Conservation (phyloP, 2,113 vertebrate species). For the Neodontobutis hainanensis region DNA sequence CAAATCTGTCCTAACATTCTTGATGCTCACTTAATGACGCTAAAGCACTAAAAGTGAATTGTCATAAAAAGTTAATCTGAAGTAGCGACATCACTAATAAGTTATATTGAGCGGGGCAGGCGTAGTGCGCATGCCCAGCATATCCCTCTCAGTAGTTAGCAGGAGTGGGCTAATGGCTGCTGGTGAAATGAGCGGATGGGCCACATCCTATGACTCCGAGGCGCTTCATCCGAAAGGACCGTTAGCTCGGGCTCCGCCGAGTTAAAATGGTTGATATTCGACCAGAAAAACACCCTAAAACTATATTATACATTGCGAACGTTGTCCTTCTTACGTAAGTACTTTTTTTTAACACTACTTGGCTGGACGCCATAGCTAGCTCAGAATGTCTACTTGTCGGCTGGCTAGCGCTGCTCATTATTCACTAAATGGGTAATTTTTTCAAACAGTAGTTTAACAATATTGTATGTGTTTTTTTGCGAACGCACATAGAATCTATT, state of each 20-base stretch:
- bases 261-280: constrained; percentile 78
- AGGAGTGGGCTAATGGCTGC: constrained; percentile 71
- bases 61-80: not conserved
- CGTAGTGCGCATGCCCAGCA: constrained; percentile 64
- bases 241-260: constrained; percentile 61
- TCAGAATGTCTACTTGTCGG: constrained; percentile 2
- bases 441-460: not conserved
- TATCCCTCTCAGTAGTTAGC: constrained; percentile 14
- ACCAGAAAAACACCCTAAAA: constrained; percentile 60
- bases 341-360: constrained; percentile 11
- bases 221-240: constrained; percentile 49
- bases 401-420: constrained; percentile 41
- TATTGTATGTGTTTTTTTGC: no score
- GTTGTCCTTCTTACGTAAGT: constrained; percentile 67
- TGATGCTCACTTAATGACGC: no score
- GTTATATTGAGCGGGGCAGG: not conserved
- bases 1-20: no score
- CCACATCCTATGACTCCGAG: constrained; percentile 64
- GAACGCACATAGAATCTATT: not conserved
- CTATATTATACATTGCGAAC: constrained; percentile 53
- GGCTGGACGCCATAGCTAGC: constrained; percentile 31
- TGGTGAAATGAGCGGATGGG: constrained; percentile 65
- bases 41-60: no score
- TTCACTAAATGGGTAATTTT: constrained; percentile 8
- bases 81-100: not conserved